These are phyloP conservation scores for Chelidonichthys spinosus DNA, from an alignment of 2,797 vertebrate species.

Conservation along the genomic window DNA sequence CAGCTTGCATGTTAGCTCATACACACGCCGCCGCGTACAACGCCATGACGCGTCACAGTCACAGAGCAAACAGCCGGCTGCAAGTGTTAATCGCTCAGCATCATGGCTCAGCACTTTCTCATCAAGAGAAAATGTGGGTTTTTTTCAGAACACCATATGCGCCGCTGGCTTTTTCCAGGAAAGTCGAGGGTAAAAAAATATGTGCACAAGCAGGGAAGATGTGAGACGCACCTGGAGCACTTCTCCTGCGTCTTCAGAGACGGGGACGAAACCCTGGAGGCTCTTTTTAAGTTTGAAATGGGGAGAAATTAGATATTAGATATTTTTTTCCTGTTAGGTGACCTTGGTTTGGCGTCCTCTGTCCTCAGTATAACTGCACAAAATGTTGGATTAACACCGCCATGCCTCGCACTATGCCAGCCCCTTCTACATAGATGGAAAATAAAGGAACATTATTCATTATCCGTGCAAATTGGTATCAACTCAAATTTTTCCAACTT, in stretches of 20 bases:
- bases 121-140: conserved; percentile 24
- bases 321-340: background rate
- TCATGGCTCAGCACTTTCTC: conserved; percentile 14
- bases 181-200: conserved; percentile 44
- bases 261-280: background rate
- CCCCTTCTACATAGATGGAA: background rate
- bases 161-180: conserved; percentile 29
- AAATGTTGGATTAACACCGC: background rate
- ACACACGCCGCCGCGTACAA: too few species aligned
- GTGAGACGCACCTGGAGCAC: conserved; percentile 31
- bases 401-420: background rate
- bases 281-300: background rate
- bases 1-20: conserved; percentile 16
- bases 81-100: conserved; percentile 17
- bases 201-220: conserved; percentile 25
- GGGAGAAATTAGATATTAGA: background rate
- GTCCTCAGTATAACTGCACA: background rate
- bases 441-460: background rate
- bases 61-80: conserved; percentile 15
- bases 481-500: background rate
- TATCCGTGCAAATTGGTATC: background rate
- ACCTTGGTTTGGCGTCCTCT: conserved; percentile 2
- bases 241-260: conserved; percentile 13
- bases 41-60: conserved; percentile 4
- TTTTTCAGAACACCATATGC: conserved; percentile 18